Percentiles rank a stretch among this genome's conserved stretches.
phyloP scores from a whole-genome alignment of 2,888 invertebrate genomes.

The Ellobium chinense region DNA sequence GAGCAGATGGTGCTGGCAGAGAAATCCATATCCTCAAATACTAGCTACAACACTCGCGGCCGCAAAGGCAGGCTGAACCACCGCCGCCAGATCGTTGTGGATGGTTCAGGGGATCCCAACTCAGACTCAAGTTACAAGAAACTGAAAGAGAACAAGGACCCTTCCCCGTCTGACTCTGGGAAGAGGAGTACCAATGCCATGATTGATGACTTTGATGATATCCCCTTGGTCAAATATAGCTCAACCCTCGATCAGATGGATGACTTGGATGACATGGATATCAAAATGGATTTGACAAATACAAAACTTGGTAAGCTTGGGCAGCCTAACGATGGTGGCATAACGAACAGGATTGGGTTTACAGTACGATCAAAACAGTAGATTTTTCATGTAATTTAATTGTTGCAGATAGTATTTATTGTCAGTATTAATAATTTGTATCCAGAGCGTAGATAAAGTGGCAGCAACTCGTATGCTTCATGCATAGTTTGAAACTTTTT shows the following conservation, averaged over 20 bases:
- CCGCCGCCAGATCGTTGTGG: slow-evolving; percentile 37
- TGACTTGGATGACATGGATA: slow-evolving; percentile 31
- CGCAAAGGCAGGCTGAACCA: slow-evolving; percentile 40
- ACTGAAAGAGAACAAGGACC: slow-evolving; percentile 29
- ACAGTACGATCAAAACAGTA: too few species aligned
- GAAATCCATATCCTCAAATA: slow-evolving; percentile 58
- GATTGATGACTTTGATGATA: slow-evolving; percentile 45
- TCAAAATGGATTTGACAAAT: slow-evolving; percentile 24
- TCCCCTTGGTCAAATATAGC: slow-evolving; percentile 17
- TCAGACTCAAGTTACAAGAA: slow-evolving; percentile 23
- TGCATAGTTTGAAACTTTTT: too few species aligned
- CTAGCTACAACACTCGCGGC: not conserved
- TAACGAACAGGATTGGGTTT: too few species aligned
- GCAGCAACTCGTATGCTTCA: too few species aligned
- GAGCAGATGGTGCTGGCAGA: slow-evolving; percentile 55
- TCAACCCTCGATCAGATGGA: slow-evolving; percentile 25
- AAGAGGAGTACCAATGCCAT: slow-evolving; percentile 22
- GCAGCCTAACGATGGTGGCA: too few species aligned
- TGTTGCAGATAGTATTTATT: too few species aligned
- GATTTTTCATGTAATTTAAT: too few species aligned
- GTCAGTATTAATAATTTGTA: too few species aligned
- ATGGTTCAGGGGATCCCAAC: slow-evolving; percentile 28
- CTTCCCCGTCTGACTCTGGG: not conserved
- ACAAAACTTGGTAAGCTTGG: slow-evolving; percentile 25
- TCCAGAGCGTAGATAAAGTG: too few species aligned